These are phyloP conservation scores for Polyodon spathula DNA, from an alignment of 2,113 vertebrate genomes.

Conservation along the genomic window DNA sequence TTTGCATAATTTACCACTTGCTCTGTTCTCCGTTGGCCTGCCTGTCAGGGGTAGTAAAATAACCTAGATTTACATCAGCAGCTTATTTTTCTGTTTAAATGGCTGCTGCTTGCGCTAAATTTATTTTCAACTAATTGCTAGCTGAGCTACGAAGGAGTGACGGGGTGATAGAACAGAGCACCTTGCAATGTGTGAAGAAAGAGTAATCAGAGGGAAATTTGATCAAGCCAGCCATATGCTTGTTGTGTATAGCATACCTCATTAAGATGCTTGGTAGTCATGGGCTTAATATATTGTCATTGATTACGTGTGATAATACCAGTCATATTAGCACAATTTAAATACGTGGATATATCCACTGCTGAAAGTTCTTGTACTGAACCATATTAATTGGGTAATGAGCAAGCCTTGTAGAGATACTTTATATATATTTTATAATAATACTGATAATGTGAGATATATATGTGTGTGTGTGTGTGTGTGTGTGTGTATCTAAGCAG, in stretches of 20 bases:
- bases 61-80: neutral
- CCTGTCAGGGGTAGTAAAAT: slow-evolving; percentile 1
- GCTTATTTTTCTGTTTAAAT: slow-evolving; percentile 5
- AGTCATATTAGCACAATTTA: neutral
- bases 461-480: neutral
- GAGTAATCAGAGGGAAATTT: neutral
- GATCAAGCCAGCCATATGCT: neutral
- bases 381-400: neutral
- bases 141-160: neutral
- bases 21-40: neutral
- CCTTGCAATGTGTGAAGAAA: slow-evolving; percentile 4
- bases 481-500: neutral
- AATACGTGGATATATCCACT: no score
- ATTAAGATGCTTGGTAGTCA: neutral
- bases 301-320: neutral
- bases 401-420: no score
- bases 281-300: neutral
- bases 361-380: no score
- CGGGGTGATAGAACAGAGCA: neutral
- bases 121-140: slow-evolving; percentile 25
- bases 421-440: no score
- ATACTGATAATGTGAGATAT: no score
- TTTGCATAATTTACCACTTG: slow-evolving; percentile 1
- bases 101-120: slow-evolving; percentile 22
- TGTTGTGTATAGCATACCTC: neutral